Percentiles rank a stretch among this genome's conserved stretches.
Evolutionary conservation across 2,888 invertebrate species (phyloP).

Genomic region (Dendrolimus houi): DNA sequence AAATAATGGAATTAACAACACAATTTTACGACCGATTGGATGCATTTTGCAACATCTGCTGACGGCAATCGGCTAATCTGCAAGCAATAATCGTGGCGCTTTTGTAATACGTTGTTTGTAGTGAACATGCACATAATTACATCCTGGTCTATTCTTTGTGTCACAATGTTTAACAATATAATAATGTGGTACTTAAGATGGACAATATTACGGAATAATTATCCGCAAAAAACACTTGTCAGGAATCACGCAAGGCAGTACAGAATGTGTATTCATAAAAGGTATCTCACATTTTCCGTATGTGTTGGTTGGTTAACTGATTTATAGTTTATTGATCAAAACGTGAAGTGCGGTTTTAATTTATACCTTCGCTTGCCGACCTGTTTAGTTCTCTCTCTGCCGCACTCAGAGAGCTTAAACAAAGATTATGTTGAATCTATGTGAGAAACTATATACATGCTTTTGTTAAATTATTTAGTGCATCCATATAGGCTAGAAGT

Average conservation of each 20-base stretch:
- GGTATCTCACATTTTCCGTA: not conserved
- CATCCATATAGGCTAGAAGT: no score
- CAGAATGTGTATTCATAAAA: no score
- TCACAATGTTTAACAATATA: slow-evolving; percentile 34
- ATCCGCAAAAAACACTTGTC: no score
- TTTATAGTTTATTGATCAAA: not conserved
- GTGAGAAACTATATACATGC: no score
- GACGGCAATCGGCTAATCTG: slow-evolving; percentile 2
- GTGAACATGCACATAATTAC: slow-evolving; percentile 4
- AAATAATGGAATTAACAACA: not conserved
- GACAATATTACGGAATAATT: no score
- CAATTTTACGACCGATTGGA: not conserved
- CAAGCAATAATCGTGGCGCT: slow-evolving; percentile 2
- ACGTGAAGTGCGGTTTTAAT: not conserved
- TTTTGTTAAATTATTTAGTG: no score
- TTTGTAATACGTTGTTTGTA: slow-evolving; percentile 9
- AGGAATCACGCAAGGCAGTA: no score
- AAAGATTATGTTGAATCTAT: no score
- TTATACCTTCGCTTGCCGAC: not conserved
- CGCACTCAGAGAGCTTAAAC: no score
- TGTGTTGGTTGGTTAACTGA: not conserved
- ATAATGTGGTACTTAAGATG: slow-evolving; percentile 38
- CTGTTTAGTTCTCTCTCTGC: no score
- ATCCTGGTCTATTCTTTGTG: slow-evolving; percentile 17
- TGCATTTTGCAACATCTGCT: not conserved